phyloP scores from a whole-genome alignment of 2,888 invertebrate species.

The Thalpophila matura region DNA sequence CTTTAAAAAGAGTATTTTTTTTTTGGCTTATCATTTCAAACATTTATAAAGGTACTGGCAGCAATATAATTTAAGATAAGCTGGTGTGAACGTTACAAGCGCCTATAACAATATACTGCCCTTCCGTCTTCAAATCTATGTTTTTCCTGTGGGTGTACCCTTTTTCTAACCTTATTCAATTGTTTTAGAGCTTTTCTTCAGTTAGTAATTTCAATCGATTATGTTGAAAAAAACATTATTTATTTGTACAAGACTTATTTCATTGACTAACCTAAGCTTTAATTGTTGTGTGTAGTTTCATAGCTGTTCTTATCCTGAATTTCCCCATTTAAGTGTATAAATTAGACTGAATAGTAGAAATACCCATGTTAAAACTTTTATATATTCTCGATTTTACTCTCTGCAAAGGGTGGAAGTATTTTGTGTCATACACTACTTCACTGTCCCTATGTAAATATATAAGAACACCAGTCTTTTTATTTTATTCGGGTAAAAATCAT shows the following conservation, averaged over 20 bases:
- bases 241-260: constrained; percentile 7
- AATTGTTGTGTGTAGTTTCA: constrained; percentile 60
- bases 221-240: not conserved
- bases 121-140: not conserved
- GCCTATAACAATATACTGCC: not conserved
- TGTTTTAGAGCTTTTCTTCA: constrained; percentile 23
- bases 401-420: constrained; percentile 14
- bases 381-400: not conserved
- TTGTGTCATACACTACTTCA: no score
- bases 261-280: constrained; percentile 62
- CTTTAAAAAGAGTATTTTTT: no score
- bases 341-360: not conserved
- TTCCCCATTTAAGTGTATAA: constrained; percentile 3
- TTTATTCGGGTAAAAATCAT: no score
- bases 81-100: not conserved
- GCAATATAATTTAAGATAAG: not conserved
- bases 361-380: not conserved
- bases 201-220: constrained; percentile 17
- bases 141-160: constrained; percentile 18
- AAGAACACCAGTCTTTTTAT: no score
- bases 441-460: no score
- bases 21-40: not conserved
- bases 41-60: constrained; percentile 1
- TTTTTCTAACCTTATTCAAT: constrained; percentile 21
- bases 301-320: constrained; percentile 3